Conservation (phyloP, 2,888 invertebrate species). For the Idaea aversata region DNA sequence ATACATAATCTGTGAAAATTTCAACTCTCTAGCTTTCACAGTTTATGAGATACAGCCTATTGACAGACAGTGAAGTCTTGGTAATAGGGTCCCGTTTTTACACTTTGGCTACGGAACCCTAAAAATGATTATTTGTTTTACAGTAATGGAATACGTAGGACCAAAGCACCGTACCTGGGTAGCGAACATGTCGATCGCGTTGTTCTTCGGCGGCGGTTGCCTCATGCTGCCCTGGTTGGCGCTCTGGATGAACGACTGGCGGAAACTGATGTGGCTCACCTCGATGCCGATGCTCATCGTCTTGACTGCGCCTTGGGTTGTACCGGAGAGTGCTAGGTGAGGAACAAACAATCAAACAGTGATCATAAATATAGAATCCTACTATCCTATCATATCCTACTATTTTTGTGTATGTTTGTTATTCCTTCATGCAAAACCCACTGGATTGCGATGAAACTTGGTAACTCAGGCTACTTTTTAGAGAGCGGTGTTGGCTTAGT, state of each 20-base stretch:
- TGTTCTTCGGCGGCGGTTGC: slow-evolving; percentile 72
- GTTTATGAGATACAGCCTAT: no score
- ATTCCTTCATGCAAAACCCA: no score
- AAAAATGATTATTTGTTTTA: slow-evolving; percentile 7
- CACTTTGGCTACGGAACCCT: neutral
- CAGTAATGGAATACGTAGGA: slow-evolving; percentile 75
- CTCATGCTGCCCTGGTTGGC: slow-evolving; percentile 73
- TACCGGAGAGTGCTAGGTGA: slow-evolving; percentile 67
- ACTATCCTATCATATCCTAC: no score
- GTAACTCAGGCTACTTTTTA: no score
- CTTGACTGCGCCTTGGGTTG: slow-evolving; percentile 53
- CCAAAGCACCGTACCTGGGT: slow-evolving; percentile 71
- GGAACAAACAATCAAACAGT: neutral
- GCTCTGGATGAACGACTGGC: slow-evolving; percentile 66
- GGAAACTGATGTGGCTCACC: slow-evolving; percentile 61
- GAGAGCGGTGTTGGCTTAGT: no score
- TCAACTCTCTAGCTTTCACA: no score
- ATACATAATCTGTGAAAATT: no score
- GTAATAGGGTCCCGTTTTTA: no score
- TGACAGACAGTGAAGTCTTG: no score
- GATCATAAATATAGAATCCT: no score
- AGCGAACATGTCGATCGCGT: slow-evolving; percentile 74
- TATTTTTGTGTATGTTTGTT: no score
- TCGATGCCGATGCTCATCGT: slow-evolving; percentile 62
- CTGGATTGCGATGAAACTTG: no score